Evolutionary conservation across 92 coral and sea anemone genomes (phyloP), one percentile per base, ranked within the genome.

Genomic region (Isaurus tuberculatus): DNA sequence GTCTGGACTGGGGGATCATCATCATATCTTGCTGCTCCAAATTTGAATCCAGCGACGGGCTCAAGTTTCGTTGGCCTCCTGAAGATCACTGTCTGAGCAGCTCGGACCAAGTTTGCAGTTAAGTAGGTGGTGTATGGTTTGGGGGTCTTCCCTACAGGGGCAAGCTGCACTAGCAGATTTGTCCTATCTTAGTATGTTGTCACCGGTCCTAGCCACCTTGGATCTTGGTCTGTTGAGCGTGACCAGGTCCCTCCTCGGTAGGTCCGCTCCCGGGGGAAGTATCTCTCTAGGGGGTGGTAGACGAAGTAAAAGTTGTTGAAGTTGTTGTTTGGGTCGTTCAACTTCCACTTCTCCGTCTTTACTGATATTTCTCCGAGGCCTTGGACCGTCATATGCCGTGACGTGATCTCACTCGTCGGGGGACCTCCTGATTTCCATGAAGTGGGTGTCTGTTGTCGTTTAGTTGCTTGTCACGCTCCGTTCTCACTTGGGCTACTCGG

Each of bases 141-240:
- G 46, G 2, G 44, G 73, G 73, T 67, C 73, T 33, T 67, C 73
- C 22, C 73, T 46, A 46, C 73, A 67, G 73, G 44, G 73, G 73
- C 73, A 67, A 46, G 73, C 73, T 65, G 71, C 71, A 65, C 71
- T 65, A 6, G 37, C 71, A 58, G 65, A 58, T 58, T 58, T 58
- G 65, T 17, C 16, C 70, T 36, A 64, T 64, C 37, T 64, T 36
- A 64, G 14, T 36, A 64, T 64, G 70, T 64, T 64, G 36, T 64
- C 36, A 64, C 70, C 33, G 36, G 70, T 64, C 70, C 36, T 64
- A 5, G 70, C 70, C 26, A 64, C 70, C 70, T 64, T 64, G 34
- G 70, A 64, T 64, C 70, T 28, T 7, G 66, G 28, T 60, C 66
- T 60, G 30, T 60, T 60, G 34, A 64, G 70, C 14, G 70, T 64